A percentile compares a stretch with the other conserved stretches of the same genome.
These are phyloP conservation scores for Muntiacus muntjak DNA, from an alignment of 2,113 vertebrate genomes.

Conservation along the genomic window DNA sequence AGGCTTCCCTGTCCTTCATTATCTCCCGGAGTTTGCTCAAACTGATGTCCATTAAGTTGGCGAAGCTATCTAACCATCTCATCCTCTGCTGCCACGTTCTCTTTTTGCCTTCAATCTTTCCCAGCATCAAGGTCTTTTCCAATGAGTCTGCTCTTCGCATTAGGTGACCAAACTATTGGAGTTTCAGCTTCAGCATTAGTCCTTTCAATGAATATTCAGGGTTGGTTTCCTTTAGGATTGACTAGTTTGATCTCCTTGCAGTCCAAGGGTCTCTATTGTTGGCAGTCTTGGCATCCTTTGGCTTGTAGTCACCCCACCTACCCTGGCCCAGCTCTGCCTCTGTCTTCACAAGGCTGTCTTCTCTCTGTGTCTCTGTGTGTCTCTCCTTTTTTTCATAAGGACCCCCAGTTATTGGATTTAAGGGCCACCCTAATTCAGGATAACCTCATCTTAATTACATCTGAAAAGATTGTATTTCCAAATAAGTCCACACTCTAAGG, in stretches of 20 bases:
- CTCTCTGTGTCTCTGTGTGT: background rate
- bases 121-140: background rate
- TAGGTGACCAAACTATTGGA: background rate
- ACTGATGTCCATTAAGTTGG: background rate
- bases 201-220: background rate
- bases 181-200: background rate
- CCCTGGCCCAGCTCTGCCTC: background rate
- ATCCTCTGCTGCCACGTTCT: background rate
- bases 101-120: background rate
- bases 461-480: background rate
- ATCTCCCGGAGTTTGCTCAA: background rate
- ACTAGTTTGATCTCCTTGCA: background rate
- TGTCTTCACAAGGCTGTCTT: fast-evolving
- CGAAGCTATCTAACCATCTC: background rate
- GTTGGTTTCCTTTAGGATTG: background rate
- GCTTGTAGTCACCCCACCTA: background rate
- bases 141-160: background rate
- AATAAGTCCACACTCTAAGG: background rate
- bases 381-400: background rate
- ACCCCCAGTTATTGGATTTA: background rate
- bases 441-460: background rate
- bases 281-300: background rate
- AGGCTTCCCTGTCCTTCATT: background rate
- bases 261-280: background rate
- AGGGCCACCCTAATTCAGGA: background rate